Evolutionary conservation across 1,140 invertebrate species (phyloP).

Genomic region (Drosophila rufa): DNA sequence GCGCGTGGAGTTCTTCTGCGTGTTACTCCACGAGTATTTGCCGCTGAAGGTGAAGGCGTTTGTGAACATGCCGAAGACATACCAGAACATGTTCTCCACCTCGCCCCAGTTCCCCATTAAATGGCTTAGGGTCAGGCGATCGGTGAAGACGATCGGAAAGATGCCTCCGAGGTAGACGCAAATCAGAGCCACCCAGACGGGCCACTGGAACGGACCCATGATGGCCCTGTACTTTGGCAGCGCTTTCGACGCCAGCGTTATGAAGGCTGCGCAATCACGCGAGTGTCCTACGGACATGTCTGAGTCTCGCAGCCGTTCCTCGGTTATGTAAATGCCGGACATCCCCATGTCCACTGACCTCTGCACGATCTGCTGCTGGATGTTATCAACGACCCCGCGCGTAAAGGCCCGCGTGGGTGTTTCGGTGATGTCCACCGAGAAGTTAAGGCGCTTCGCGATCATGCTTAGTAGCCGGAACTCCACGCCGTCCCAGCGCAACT

Average conservation of each 20-base stretch:
- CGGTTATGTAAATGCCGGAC: constrained; percentile 89
- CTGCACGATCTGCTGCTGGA: constrained; percentile 65
- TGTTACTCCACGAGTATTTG: constrained; percentile 89
- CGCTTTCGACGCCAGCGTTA: constrained; percentile 90
- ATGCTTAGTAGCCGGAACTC: constrained; percentile 88
- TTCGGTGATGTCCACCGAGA: constrained; percentile 89
- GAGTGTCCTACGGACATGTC: constrained; percentile 88
- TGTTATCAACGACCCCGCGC: constrained; percentile 86
- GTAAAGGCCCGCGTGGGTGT: constrained; percentile 77
- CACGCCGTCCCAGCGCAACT: constrained; percentile 87
- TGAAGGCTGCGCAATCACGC: constrained; percentile 90
- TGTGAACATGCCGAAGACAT: constrained; percentile 92
- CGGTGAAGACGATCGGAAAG: constrained; percentile 89
- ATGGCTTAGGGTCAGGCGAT: constrained; percentile 88
- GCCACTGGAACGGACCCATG: constrained; percentile 91
- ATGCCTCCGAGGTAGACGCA: constrained; percentile 90
- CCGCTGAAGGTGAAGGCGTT: constrained; percentile 91
- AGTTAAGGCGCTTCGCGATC: constrained; percentile 88
- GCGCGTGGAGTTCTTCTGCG: constrained; percentile 89
- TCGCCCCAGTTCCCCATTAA: constrained; percentile 88
- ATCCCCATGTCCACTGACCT: constrained; percentile 87
- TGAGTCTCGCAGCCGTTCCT: constrained; percentile 86
- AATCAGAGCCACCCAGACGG: constrained; percentile 90
- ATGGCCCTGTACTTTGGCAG: constrained; percentile 92
- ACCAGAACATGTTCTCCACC: constrained; percentile 92